Conservation (phyloP, 2,888 invertebrate species). For the Hydrotaea diabolus region DNA sequence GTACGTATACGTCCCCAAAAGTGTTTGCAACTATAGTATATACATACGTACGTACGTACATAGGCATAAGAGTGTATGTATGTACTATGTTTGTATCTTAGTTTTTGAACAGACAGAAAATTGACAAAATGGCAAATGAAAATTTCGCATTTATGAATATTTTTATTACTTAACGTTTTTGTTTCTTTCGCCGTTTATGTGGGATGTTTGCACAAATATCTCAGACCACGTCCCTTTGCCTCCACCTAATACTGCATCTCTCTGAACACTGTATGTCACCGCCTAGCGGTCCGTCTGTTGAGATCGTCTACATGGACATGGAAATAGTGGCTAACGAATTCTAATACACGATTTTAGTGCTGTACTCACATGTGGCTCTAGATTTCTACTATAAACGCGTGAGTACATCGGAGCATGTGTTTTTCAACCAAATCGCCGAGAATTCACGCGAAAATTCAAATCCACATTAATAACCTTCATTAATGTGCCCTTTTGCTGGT, state of each 20-base stretch:
- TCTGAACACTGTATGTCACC: not conserved
- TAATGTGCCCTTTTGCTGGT: not conserved
- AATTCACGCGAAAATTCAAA: not conserved
- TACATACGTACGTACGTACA: not conserved
- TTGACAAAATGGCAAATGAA: slow-evolving; percentile 37
- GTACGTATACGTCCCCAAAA: too few relatives aligned
- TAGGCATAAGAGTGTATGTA: not conserved
- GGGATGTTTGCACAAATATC: slow-evolving; percentile 48
- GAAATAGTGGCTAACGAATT: not conserved
- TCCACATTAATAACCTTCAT: not conserved
- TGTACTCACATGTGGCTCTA: slow-evolving; percentile 31
- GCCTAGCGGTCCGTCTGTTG: not conserved
- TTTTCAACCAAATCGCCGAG: too few relatives aligned
- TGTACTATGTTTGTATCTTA: not conserved
- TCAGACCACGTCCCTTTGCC: not conserved
- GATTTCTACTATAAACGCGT: not conserved
- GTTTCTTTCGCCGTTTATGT: slow-evolving; percentile 21
- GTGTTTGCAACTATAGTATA: not conserved
- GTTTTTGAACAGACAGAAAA: slow-evolving; percentile 24
- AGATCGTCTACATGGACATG: slow-evolving; percentile 14
- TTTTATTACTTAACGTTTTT: slow-evolving; percentile 16
- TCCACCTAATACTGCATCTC: not conserved
- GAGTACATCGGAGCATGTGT: too few relatives aligned
- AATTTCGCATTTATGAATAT: slow-evolving; percentile 21
- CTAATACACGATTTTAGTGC: too few relatives aligned